Conservation (phyloP, 2,888 invertebrate genomes). For the Polietes domitor region DNA sequence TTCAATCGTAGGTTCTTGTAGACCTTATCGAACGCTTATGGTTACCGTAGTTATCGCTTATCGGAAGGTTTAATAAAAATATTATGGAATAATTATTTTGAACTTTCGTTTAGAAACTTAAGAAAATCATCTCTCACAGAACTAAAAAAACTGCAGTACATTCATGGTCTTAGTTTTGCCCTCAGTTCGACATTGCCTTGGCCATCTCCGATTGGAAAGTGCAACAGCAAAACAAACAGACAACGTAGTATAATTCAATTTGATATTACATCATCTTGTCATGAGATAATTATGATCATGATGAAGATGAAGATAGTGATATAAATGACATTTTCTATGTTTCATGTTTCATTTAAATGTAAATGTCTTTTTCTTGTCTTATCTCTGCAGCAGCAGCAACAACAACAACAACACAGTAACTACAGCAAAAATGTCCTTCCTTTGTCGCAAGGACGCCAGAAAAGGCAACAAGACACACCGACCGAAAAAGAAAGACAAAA, state of each 20-base stretch:
- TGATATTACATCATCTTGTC: constrained; percentile 6
- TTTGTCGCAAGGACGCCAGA: neutral
- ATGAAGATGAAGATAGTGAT: constrained; percentile 6
- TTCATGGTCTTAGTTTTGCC: no score
- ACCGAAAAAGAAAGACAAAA: neutral
- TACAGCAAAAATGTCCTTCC: neutral
- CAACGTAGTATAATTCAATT: neutral
- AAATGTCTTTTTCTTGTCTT: constrained; percentile 31
- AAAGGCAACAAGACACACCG: no score
- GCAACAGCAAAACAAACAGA: no score
- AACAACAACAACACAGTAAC: neutral
- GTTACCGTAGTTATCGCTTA: no score
- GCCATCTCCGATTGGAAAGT: neutral
- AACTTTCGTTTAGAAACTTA: no score
- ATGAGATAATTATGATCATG: constrained; percentile 13
- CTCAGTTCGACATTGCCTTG: no score
- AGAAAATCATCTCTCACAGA: no score
- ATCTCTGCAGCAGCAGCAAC: neutral
- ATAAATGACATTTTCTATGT: neutral
- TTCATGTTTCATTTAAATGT: constrained; percentile 27
- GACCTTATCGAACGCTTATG: no score
- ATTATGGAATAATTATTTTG: no score
- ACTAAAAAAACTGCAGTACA: no score
- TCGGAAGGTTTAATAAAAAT: no score
- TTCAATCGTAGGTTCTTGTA: no score